Base-by-base conservation (phyloP, 2,113 vertebrate species). In the Istiophorus platypterus region DNA sequence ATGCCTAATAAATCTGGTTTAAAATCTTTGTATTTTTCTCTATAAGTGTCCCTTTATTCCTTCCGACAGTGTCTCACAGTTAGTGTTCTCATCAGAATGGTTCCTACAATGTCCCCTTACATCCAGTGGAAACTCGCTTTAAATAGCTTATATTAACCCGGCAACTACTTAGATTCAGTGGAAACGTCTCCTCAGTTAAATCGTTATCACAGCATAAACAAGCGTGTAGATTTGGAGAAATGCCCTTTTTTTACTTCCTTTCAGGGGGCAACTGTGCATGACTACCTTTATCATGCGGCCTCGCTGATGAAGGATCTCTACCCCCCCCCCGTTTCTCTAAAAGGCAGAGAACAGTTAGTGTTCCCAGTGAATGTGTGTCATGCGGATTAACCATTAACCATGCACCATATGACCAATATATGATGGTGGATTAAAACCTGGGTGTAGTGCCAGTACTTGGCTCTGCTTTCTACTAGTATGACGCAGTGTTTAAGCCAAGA, bases 341-440 rank as follows among this genome's bases (percentile, higher is more conserved):
- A 49, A 47, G 15, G 42, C 42, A 18, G 42, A 47, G 42, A 42
- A 45, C 15, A 17, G 14, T 14, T 45, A 45, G 1, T 17, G 4
- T 39, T 39, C 6, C 37, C 37, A 9, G 37, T 72, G 49, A 61
- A 59, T 73, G 62, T 66, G 65, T 56, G 27, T 75, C 68, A 63
- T 26, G 31, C 1, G 37, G 6, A 59, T 86, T 86, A 90, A 80
- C 71, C 54, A 82, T 85, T 78, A 90, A 69, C 84, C 71, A 13
- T 12, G 26, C 2, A 51, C 64, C 49, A 29, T 24, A 49, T 29
- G 37, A 39, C 37, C 37, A 39, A 39, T 39, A 39, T 39, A 39
- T 39, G 37, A 39, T 39, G 10, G 9, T 17, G 59, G 31, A 27
- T 3, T 67, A 57, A 10, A 47, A n/a, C 4, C 2, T 29, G 22